Conservation (phyloP, 2,113 vertebrate species). For the Himantopus leucocephalus region DNA sequence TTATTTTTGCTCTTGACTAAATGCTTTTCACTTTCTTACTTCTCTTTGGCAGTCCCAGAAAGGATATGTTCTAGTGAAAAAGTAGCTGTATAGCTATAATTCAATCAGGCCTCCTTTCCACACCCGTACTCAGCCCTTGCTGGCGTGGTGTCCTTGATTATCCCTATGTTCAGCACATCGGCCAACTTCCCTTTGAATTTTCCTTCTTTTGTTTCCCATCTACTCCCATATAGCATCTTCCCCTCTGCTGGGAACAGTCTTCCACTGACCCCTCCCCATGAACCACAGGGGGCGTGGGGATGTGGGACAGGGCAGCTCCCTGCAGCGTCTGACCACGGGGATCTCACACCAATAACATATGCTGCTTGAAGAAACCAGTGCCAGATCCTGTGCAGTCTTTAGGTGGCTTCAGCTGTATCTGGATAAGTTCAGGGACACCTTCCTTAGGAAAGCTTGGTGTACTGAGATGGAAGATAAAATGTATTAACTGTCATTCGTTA, state of each 20-base stretch:
- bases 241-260: neutral
- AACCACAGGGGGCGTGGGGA: accelerated
- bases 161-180: accelerated
- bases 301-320: neutral
- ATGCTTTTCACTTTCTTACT: neutral
- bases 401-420: neutral
- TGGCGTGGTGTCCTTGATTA: neutral
- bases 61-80: neutral
- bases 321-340: accelerated
- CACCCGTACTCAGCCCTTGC: neutral
- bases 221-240: accelerated
- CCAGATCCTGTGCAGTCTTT: neutral
- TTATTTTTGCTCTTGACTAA: neutral
- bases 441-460: neutral
- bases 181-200: neutral
- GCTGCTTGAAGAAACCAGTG: too few relatives aligned
- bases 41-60: neutral
- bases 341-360: accelerated
- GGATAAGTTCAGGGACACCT: neutral
- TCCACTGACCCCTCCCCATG: too few relatives aligned
- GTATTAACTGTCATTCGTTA: neutral
- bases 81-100: neutral
- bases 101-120: neutral
- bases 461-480: neutral
- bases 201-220: neutral